These are phyloP conservation scores for Eudyptes chrysolophus DNA, from an alignment of 2,113 vertebrate species.

Conservation along the genomic window DNA sequence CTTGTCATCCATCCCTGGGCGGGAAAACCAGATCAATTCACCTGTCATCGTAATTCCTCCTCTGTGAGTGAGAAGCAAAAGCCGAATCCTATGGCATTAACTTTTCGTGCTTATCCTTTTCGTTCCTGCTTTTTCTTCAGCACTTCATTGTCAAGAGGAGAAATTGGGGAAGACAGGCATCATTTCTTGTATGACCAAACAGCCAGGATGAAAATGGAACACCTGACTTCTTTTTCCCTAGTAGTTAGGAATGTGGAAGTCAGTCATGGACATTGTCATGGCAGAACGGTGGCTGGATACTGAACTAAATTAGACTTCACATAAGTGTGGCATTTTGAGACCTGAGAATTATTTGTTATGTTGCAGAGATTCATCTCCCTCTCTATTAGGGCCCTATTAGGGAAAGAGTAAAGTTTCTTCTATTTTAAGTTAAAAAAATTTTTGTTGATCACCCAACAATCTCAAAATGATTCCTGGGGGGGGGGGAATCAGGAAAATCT, in stretches of 20 bases:
- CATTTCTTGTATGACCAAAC: conserved; percentile 3
- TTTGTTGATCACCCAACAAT: not conserved
- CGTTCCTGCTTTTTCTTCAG: not conserved
- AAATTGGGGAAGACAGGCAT: conserved; percentile 4
- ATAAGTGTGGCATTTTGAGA: not conserved
- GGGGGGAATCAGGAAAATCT: not conserved
- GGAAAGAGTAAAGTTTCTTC: not conserved
- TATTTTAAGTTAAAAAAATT: not conserved
- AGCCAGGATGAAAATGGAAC: not conserved
- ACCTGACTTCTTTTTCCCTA: not conserved
- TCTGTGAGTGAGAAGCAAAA: not conserved
- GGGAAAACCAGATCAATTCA: conserved; percentile 3
- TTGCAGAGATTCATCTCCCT: not conserved
- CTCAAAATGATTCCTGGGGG: not conserved
- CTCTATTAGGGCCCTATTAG: not conserved
- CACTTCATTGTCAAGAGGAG: not conserved
- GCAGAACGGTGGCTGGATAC: not conserved
- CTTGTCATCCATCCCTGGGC: not conserved
- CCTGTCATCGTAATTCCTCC: conserved; percentile 17
- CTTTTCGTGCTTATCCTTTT: not conserved
- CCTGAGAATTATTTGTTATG: not conserved
- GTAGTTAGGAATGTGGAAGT: not conserved
- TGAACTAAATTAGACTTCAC: not conserved
- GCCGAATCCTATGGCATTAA: not conserved
- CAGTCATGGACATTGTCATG: not conserved